Evolutionary conservation across 2,888 invertebrate species (phyloP), one percentile per base, ranked within the genome.

Genomic region (Sminthurinus aureus): DNA sequence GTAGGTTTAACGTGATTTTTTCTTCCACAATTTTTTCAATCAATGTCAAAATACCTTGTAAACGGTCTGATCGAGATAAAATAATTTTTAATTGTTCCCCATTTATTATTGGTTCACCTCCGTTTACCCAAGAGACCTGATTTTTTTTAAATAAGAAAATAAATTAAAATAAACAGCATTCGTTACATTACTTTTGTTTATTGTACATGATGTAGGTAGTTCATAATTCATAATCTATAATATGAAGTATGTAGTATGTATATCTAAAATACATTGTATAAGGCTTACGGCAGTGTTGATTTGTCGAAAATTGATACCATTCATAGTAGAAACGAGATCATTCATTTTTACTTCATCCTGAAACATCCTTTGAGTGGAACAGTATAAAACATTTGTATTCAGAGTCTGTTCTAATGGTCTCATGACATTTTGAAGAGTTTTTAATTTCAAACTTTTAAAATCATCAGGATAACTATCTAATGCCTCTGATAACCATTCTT

Each of bases 1-100:
- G 71, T n/a, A 20, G 20, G 12, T 20, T 80, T n/a, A 71, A 71
- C 4, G 80, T 26, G 9, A 80, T 2, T 22, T 67, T 50, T 9
- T 71, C 58, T 20, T 80, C 80, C 26, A 80, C 80, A 15, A 80
- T 50, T 0, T 71, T n/a, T 80, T 80, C 80, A 52, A 80, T 38
- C 71, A 26, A 51, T n/a, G 18, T 38, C 3, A 71, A 51, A n/a
- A 80, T n/a, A 12, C 24, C 12, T 22, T 67, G 69, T 22, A 80
- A 22, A 15, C 71, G 71, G 22, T 80, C 67, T 22, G 79, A 69
- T 50, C 67, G 66, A n/a, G 51, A 26, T 13, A 80, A 67, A 69
- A 80, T 52, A 15, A 38, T 67, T 51, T 71, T 66, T n/a, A 80
- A 9, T 52, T 80, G 22, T 18, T 80, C 38, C 6, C 66, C 69